Conservation (phyloP, 2,113 vertebrate genomes). For the Tachysurus vachellii region DNA sequence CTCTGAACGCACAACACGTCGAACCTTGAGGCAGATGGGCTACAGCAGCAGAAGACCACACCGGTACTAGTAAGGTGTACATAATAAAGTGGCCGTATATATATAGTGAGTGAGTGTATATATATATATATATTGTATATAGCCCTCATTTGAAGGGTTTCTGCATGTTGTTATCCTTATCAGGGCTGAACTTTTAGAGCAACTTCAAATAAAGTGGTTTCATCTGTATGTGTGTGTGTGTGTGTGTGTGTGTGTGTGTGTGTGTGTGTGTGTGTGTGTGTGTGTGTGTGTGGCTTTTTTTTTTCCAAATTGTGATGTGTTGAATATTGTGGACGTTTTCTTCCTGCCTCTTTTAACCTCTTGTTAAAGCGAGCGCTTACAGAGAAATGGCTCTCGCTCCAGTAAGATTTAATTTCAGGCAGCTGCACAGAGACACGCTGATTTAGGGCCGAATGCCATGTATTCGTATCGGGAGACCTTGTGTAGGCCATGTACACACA, state of each 20-base stretch:
- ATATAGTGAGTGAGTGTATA: too few species aligned
- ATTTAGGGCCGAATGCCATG: neutral
- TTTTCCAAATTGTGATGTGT: neutral
- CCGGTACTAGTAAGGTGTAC: too few species aligned
- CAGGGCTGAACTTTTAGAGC: neutral
- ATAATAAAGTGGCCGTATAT: too few species aligned
- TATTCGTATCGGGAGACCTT: constrained; percentile 4
- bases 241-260: neutral
- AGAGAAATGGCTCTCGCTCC: constrained; percentile 1
- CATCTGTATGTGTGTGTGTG: neutral
- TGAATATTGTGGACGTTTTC: neutral
- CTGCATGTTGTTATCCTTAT: neutral
- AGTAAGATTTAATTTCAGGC: constrained; percentile 36
- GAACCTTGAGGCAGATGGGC: too few species aligned
- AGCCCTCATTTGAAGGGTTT: neutral
- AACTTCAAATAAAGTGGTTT: neutral
- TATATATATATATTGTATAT: neutral
- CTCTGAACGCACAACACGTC: too few species aligned
- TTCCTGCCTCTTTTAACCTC: neutral
- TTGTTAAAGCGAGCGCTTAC: constrained; percentile 9
- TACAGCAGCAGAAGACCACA: too few species aligned
- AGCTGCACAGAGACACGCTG: neutral
- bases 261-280: neutral
- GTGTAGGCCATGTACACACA: constrained; percentile 12
- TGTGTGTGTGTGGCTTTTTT: too few species aligned